Evolutionary conservation across 2,797 vertebrate species (phyloP), one percentile per base, ranked within the genome.

Genomic region (Fistularia tabacaria): DNA sequence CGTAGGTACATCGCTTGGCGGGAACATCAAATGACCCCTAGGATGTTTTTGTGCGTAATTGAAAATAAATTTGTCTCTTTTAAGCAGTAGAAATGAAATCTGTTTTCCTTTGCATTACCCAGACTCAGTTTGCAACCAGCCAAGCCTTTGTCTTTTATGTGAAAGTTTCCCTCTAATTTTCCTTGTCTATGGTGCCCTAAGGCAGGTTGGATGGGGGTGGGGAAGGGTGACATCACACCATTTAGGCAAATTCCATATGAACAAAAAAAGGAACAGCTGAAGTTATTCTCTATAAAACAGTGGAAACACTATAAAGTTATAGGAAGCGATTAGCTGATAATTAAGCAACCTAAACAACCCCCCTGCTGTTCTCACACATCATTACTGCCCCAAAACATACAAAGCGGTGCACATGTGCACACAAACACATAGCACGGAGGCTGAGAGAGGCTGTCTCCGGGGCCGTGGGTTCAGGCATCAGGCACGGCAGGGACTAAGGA

Each of bases 101-200:
- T 88, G 87, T 86, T 87, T 87, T 79, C 64, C 66, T 85, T 67
- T 71, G 76, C 71, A 80, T 88, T 85, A 88, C 25, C 86, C 87
- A 89, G 85, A 87, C 76, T 79, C 62, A 39, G 66, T 75, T 82
- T 70, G 74, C 81, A 82, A 72, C 64, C 72, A 75, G 76, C 80
- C 81, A 76, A 83, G 78, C 79, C 84, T 76, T 83, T 53, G 49
- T 80, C 80, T 85, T 90, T 87, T 84, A 89, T 89, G 87, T 82
- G 85, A 87, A 85, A 83, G 80, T 87, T 84, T 54, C 87, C 85
- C 85, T 90, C 77, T 88, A 89, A 90, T 89, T 89, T 89, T 82
- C 74, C 77, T 74, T 74, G 78, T 87, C 82, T 85, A 54, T 49
- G 58, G 59, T 73, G 76, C 85, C 81, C 79, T 7, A 36, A 74